These are phyloP conservation scores for Caenorhabditis macrosperma DNA, from an alignment of 2,888 invertebrate genomes.

Conservation along the genomic window DNA sequence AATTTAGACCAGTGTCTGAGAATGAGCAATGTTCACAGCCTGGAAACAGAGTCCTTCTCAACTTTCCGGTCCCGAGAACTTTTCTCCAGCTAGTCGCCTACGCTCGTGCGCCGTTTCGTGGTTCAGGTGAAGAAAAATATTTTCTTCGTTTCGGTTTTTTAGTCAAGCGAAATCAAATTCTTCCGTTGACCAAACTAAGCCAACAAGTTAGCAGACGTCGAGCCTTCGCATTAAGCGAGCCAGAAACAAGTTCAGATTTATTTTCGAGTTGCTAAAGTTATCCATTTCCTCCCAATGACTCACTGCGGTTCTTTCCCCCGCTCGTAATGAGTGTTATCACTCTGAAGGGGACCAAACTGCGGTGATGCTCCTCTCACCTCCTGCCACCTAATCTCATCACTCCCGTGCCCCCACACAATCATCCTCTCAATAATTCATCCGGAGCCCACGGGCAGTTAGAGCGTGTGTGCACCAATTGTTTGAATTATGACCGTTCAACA, in stretches of 20 bases:
- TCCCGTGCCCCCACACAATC: conserved; percentile 36
- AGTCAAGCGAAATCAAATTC: conserved; percentile 45
- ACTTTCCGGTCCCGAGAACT: not conserved
- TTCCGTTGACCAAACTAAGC: conserved; percentile 39
- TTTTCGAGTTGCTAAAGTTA: conserved; percentile 7
- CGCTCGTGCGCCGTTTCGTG: conserved; percentile 1
- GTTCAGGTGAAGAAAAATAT: conserved; percentile 13
- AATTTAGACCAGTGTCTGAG: not conserved
- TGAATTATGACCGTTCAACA: conserved; percentile 56
- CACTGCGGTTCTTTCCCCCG: no score
- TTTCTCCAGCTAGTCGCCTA: conserved; percentile 5
- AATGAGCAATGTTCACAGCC: not conserved
- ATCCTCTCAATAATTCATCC: conserved; percentile 45
- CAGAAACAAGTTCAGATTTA: conserved; percentile 25
- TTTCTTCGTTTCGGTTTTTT: conserved; percentile 22
- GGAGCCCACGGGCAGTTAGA: conserved; percentile 32
- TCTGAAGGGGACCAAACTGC: not conserved
- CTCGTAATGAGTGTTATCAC: no score
- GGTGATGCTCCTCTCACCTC: conserved; percentile 31
- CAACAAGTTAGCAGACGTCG: conserved; percentile 20
- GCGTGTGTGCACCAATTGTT: conserved; percentile 50
- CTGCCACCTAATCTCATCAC: conserved; percentile 41
- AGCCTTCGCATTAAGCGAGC: conserved; percentile 30
- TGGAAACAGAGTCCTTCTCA: not conserved
- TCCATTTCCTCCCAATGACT: conserved; percentile 11